These are phyloP conservation scores for Limnephilus auricula DNA, from an alignment of 2,888 invertebrate species.

Conservation along the genomic window DNA sequence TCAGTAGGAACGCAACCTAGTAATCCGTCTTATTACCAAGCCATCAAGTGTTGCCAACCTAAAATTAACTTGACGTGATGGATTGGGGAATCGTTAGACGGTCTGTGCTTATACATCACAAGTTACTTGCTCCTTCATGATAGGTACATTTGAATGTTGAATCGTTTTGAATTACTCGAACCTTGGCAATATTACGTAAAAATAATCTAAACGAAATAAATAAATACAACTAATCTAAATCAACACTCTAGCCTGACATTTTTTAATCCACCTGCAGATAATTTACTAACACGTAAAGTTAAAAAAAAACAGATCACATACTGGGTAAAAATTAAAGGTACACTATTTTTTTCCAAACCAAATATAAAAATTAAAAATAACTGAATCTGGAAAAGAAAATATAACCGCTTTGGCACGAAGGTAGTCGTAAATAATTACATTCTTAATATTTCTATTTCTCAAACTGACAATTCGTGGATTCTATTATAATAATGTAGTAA, in stretches of 20 bases:
- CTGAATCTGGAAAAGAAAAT: no score
- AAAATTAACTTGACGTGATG: constrained; percentile 40
- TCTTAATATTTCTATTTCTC: no score
- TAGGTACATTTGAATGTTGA: background rate
- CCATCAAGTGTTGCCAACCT: constrained; percentile 41
- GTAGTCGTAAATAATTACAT: no score
- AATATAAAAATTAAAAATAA: no score
- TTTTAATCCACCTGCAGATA: no score
- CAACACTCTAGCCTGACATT: background rate
- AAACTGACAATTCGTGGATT: no score
- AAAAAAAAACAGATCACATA: no score
- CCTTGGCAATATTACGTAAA: background rate
- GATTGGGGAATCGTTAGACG: constrained; percentile 21
- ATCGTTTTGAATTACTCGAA: background rate
- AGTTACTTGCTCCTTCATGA: background rate
- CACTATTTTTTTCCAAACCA: no score
- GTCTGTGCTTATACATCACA: background rate
- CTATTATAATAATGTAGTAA: no score
- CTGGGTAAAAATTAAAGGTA: no score
- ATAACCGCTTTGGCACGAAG: no score
- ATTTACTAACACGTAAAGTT: no score
- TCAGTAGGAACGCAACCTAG: background rate
- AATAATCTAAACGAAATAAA: background rate
- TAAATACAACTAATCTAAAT: background rate
- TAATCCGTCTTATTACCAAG: constrained; percentile 37